These are phyloP conservation scores for Lacerta viridis DNA, from an alignment of 2,797 vertebrate genomes.

Conservation along the genomic window DNA sequence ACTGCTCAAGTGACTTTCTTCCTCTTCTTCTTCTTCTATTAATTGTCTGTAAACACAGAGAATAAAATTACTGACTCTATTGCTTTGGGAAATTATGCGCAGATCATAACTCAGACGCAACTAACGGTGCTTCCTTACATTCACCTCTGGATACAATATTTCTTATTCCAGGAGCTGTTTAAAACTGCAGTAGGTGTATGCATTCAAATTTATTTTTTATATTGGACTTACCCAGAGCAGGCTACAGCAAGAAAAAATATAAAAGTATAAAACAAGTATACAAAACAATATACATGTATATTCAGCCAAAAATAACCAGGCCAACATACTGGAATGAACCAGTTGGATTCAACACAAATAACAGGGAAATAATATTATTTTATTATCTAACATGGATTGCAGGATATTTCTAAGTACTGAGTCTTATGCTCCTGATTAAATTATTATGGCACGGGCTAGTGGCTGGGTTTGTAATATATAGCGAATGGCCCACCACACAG, in stretches of 20 bases:
- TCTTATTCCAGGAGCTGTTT: background rate
- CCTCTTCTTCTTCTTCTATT: constrained; percentile 55
- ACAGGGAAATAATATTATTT: background rate
- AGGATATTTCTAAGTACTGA: background rate
- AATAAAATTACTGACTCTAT: background rate
- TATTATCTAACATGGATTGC: background rate
- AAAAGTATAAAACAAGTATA: background rate
- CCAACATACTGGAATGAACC: background rate
- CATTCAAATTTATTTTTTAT: no score
- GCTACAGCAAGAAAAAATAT: no score
- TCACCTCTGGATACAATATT: background rate
- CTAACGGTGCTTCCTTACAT: background rate
- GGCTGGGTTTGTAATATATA: background rate
- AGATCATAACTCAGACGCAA: background rate
- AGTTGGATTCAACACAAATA: background rate
- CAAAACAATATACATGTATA: background rate
- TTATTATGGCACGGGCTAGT: background rate
- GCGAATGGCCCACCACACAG: background rate
- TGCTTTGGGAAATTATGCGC: background rate
- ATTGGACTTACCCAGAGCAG: no score
- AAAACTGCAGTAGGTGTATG: background rate
- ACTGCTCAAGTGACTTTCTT: constrained; percentile 49
- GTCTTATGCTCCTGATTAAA: background rate
- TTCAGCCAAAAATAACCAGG: background rate
- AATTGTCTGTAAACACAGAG: constrained; percentile 70